These are phyloP conservation scores for Mythimna pallens DNA, from an alignment of 2,888 invertebrate species.

Conservation along the genomic window DNA sequence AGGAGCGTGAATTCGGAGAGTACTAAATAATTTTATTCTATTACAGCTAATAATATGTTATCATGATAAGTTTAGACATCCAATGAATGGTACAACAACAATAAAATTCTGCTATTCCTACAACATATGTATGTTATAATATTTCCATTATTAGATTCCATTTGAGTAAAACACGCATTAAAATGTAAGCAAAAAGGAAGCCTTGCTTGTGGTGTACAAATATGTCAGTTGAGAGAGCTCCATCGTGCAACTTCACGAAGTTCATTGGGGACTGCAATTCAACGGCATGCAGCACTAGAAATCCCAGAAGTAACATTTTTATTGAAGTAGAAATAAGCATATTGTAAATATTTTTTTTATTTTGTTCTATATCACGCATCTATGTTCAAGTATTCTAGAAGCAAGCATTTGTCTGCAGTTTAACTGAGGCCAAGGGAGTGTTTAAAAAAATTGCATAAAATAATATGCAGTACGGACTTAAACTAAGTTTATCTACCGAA, in stretches of 20 bases:
- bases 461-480: constrained; percentile 31
- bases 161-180: constrained; percentile 3
- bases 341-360: constrained; percentile 8
- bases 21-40: constrained; percentile 21
- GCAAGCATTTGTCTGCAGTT: constrained; percentile 20
- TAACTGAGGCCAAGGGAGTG: constrained; percentile 11
- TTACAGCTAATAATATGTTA: constrained; percentile 34
- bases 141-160: constrained; percentile 7
- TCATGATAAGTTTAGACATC: constrained; percentile 40
- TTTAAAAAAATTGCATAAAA: constrained; percentile 22
- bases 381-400: constrained; percentile 11
- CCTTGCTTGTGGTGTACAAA: background rate
- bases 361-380: constrained; percentile 24
- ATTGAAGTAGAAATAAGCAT: constrained; percentile 14
- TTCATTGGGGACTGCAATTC: background rate
- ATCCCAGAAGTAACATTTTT: constrained; percentile 2
- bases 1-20: background rate
- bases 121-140: constrained; percentile 32
- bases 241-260: background rate
- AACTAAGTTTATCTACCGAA: constrained; percentile 38
- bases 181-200: constrained; percentile 9
- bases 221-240: background rate
- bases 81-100: constrained; percentile 41
- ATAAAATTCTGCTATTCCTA: constrained; percentile 52
- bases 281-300: constrained; percentile 4